Base-by-base conservation (phyloP, 2,888 invertebrate species). In the Tuberolachnus salignus region DNA sequence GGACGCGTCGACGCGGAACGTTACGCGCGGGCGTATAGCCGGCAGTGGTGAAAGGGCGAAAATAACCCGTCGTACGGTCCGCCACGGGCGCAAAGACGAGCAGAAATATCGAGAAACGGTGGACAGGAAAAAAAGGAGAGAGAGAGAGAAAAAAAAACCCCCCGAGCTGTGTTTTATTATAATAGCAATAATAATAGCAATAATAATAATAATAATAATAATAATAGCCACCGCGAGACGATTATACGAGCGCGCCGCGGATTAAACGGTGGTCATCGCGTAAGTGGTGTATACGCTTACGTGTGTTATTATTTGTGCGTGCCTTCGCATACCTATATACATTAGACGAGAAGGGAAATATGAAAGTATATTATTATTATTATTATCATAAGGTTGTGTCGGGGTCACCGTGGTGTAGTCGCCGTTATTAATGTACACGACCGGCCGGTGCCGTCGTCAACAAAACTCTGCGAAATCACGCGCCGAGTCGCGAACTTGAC, bases 11-110 rank as follows among this genome's bases (percentile, higher is more conserved):
- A 66, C 14, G 46, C 23, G 66, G 23, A 16, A 19, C 14, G 16
- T 49, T 16, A 19, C 64, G 64, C 49, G 55, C 1, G 23, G 23
- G 66, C 11, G 3, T 9, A 53, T 74, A 44, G 74, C 55, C 74
- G 26, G 26, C 63, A 53, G 66, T 66, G 64, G 74, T 74, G 74
- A 74, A 74, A 74, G 74, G 74, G 74, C 55, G 66, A 64, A 74
- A 23, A 63, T 23, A 63, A 34, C 26, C 66, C 1, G 44, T 42
- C 53, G 55, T 67, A 23, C 34, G 6, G 34, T 1, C 42, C 14
- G 55, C 66, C 63, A 26, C 72, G 26, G 26, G 75, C 23, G 64
- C 8, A 46, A 57, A 66, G 75, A 75, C n/a, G 75, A 66, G 66
- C 66, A 16, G n/a, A n/a, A 34, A 34, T 34, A 34, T 34, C 34